Base-by-base conservation (phyloP, 1,140 invertebrate species). In the Drosophila navojoa region DNA sequence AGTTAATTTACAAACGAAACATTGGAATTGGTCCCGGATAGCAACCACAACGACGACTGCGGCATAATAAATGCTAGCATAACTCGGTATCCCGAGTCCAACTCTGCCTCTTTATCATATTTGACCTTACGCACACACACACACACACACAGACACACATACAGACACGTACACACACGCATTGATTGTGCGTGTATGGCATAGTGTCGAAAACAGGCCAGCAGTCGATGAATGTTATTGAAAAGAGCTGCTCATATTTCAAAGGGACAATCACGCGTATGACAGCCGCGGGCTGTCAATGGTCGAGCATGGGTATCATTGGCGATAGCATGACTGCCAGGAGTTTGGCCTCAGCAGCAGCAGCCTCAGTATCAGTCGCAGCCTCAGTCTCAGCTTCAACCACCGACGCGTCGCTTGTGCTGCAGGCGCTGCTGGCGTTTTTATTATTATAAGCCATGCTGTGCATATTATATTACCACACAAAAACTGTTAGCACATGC, bases 371-470 rank as follows among this genome's bases (percentile, higher is more conserved):
- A 22, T 22, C 19, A 16, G 44, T 11, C 35, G 11, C 35, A 11
- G 35, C 11, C 10, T 2, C 35, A 11, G 35, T 3, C 9, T 38
- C 35, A 4, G 35, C 9, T 11, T 11, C 44, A 25, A 27, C 19
- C 19, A 13, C 27, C 13, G 52, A 3, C 9, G 44, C 13, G 52
- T 2, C 9, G 44, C 49, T 54, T 52, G 7, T 66, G 71, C 67
- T 79, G 79, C 79, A 68, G 84, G 71, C 62, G 68, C 84, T 82
- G 79, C 71, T 68, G 82, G 71, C 75, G 69, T 81, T 86, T 86
- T 89, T 86, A 86, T 86, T 86, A 86, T 86, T 86, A 86, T 86
- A 86, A 86, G 82, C 82, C 82, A 86, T 86, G 82, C 82, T 87
- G 79, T 89, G 79, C 82, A 86, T 86, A 86, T 86, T 89, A 86